These are phyloP conservation scores for Parauchenoglanis ngamensis DNA, from an alignment of 2,797 vertebrate genomes.

Conservation along the genomic window DNA sequence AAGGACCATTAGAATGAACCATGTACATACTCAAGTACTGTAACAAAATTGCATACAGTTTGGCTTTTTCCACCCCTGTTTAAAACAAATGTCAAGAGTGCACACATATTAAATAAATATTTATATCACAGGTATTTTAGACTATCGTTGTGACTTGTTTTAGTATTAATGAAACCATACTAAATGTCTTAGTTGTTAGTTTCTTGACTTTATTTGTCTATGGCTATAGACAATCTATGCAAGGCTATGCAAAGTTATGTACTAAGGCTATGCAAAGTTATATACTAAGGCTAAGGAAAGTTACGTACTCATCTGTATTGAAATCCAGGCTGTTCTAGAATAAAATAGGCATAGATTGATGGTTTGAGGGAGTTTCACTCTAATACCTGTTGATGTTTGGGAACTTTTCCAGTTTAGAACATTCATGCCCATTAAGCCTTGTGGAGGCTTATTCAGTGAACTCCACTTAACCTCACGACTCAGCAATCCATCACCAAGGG, in stretches of 20 bases:
- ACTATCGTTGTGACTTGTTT: too few species aligned
- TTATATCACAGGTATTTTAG: too few species aligned
- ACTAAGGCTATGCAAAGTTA: neutral
- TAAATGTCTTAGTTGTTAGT: neutral
- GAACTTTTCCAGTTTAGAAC: conserved; percentile 22
- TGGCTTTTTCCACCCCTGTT: too few species aligned
- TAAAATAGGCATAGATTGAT: neutral
- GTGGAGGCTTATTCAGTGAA: conserved; percentile 26
- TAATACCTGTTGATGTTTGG: conserved; percentile 20
- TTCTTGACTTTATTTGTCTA: neutral
- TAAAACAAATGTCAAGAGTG: too few species aligned
- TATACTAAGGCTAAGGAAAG: neutral
- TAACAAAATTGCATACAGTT: too few species aligned
- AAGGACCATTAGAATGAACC: too few species aligned
- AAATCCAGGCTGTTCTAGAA: neutral
- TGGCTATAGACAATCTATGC: too few species aligned
- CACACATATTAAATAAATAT: too few species aligned
- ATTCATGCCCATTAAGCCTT: neutral
- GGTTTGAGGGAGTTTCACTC: neutral
- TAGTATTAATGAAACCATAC: neutral
- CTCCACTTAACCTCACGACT: conserved; percentile 40
- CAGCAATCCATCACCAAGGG: conserved; percentile 31
- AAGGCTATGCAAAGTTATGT: neutral
- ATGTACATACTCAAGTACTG: too few species aligned
- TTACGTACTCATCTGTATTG: neutral